phyloP scores from a whole-genome alignment of 2,888 invertebrate species.

The Geophilus truncorum region DNA sequence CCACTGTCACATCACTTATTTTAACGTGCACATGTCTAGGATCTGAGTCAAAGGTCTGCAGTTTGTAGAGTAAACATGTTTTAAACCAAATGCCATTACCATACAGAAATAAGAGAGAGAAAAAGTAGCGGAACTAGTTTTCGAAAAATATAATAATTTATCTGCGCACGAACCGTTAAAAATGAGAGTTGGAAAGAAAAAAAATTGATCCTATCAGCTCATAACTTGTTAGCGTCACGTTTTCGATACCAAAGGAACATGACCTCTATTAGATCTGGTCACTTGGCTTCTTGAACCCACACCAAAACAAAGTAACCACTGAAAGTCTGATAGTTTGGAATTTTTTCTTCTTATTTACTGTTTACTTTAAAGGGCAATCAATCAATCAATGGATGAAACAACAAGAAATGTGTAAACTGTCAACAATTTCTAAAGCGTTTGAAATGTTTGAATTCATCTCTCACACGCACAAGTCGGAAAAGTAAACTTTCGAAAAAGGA shows the following conservation, averaged over 20 bases:
- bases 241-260: background rate
- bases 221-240: background rate
- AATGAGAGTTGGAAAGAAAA: background rate
- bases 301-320: background rate
- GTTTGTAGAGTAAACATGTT: background rate
- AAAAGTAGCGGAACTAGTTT: background rate
- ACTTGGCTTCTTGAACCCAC: background rate
- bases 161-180: background rate
- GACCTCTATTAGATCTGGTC: background rate
- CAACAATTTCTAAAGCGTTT: no score
- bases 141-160: background rate
- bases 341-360: background rate
- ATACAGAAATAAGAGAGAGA: background rate
- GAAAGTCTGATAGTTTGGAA: background rate
- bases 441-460: no score
- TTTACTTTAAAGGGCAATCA: background rate
- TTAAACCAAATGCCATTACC: background rate
- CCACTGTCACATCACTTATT: background rate
- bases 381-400: no score
- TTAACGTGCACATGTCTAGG: background rate
- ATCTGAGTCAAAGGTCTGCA: background rate
- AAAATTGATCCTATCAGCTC: background rate
- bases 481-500: background rate
- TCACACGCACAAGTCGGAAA: background rate
- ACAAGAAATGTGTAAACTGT: no score